Percentiles rank a stretch among this genome's conserved stretches.
Conservation (phyloP, 2,888 invertebrate genomes). For the Athetis lepigone region DNA sequence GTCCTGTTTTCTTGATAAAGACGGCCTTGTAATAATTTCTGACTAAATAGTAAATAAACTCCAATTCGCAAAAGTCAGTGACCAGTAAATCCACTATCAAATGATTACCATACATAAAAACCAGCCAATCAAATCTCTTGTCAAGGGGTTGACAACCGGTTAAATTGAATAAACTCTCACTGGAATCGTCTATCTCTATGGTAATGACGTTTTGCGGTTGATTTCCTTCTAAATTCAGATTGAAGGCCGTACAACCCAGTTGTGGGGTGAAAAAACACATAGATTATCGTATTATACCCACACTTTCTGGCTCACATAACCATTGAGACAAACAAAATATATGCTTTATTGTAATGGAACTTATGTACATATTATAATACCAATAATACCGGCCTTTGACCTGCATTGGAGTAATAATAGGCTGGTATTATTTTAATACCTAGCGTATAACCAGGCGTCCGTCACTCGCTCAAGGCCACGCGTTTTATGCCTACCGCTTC, state of each 20-base stretch:
- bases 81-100: background rate
- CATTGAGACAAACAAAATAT: background rate
- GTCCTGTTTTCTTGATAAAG: too few species aligned
- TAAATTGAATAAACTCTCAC: constrained; percentile 28
- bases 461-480: too few species aligned
- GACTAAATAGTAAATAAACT: background rate
- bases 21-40: background rate
- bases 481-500: too few species aligned
- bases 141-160: constrained; percentile 24
- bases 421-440: too few species aligned
- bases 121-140: constrained; percentile 14
- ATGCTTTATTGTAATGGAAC: too few species aligned
- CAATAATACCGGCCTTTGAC: too few species aligned
- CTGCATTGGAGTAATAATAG: too few species aligned
- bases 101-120: background rate
- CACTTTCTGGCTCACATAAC: background rate
- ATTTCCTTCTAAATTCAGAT: background rate
- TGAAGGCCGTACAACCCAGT: background rate
- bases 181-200: constrained; percentile 12
- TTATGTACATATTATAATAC: too few species aligned
- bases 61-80: background rate
- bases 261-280: background rate
- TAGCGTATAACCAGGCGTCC: too few species aligned
- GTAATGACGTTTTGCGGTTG: constrained; percentile 9
- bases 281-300: background rate